phyloP scores from a whole-genome alignment of 2,113 vertebrate genomes.

The Hassar affinis region DNA sequence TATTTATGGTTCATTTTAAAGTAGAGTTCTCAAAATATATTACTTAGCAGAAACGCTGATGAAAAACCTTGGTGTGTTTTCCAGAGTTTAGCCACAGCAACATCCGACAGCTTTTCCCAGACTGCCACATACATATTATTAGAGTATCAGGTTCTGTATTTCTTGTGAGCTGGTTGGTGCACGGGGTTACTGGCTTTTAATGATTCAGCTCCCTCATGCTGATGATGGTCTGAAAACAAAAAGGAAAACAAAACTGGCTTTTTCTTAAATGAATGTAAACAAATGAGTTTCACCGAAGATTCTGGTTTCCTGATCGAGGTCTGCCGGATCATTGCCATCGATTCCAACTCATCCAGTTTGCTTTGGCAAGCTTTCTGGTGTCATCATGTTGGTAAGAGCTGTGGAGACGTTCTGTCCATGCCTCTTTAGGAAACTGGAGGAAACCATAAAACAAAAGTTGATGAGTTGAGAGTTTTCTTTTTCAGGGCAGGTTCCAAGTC shows the following conservation, averaged over 20 bases:
- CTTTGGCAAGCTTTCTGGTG: neutral
- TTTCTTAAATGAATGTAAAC: neutral
- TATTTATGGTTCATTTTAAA: neutral
- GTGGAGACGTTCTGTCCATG: neutral
- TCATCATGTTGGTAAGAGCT: neutral
- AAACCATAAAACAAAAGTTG: conserved; percentile 12
- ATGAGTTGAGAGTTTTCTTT: neutral
- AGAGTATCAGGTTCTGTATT: neutral
- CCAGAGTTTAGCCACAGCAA: neutral
- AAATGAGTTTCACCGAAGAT: neutral
- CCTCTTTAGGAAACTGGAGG: neutral
- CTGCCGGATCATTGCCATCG: neutral
- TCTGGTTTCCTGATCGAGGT: neutral
- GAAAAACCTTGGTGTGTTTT: neutral
- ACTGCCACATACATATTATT: neutral
- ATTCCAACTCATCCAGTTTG: neutral
- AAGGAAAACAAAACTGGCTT: neutral
- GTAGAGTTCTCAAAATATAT: neutral
- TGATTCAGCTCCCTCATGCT: neutral
- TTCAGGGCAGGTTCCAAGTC: neutral
- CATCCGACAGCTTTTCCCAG: neutral
- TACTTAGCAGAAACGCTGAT: neutral
- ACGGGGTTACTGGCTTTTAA: neutral
- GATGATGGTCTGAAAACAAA: neutral
- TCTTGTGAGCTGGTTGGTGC: neutral